Base-by-base conservation (phyloP, 2,113 vertebrate genomes). In the Papio anubis region DNA sequence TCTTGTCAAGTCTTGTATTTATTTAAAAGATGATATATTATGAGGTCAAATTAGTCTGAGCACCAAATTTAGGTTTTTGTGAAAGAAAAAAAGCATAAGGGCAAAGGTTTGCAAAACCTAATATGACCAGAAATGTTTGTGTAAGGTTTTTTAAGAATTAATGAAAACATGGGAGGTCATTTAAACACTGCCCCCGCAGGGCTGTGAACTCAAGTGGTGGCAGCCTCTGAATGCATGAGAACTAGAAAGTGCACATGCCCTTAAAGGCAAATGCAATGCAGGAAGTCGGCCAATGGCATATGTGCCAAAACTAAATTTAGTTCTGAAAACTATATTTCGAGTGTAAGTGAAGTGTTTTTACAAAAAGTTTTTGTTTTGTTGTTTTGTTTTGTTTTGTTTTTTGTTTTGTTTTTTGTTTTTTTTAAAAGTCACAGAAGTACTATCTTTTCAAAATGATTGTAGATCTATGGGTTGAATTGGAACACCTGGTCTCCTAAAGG, bases 261-360 rank as follows among this genome's bases (percentile, higher is more conserved):
- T 93, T 68, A 87, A 97, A 95, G 76, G 82, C 96, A 68, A 92
- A 80, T 16, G 45, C 9, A 78, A 70, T 87, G 13, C 83, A 76
- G 96, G 91, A 94, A 84, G 78, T 89, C 88, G 93, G 97, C 91
- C 96, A 96, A 48, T 82, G 86, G 75, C 80, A 48, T 61, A 13
- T 2, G 32, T 32, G 97, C 97, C 96, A 95, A 94, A 97, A 95
- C 88, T 98, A 97, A 97, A 97, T 97, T 97, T 98, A 97, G 97
- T 96, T 92, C 79, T 96, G 78, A 72, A 97, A 95, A 96, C 91
- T 80, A 5, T 93, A 97, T 97, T 97, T 95, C 43, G 17, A 91
- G 43, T 75, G 55, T 68, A 88, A 96, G 91, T 52, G 68, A 93
- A 97, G 40, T 80, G 68, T 85, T 96, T 94, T 93, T 86, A 82